phyloP scores from a whole-genome alignment of 2,888 invertebrate species.

The Epirrhoe alternata region DNA sequence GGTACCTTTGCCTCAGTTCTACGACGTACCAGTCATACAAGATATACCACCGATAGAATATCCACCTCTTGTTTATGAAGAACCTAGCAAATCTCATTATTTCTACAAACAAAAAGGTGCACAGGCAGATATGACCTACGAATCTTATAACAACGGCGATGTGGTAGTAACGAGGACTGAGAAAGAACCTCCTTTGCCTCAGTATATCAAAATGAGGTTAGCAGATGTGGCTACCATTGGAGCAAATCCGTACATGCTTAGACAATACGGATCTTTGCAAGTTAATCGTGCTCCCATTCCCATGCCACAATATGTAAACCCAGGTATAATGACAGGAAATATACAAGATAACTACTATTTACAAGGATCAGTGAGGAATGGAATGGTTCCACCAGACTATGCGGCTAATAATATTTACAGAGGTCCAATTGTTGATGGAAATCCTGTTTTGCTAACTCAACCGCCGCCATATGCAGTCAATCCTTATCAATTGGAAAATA shows the following conservation, averaged over 20 bases:
- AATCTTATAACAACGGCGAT: slow-evolving; percentile 46
- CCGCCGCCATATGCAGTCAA: not conserved
- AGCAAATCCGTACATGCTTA: slow-evolving; percentile 18
- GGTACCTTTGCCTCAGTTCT: slow-evolving; percentile 29
- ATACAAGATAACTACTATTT: slow-evolving; percentile 9
- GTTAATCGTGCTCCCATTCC: slow-evolving; percentile 21
- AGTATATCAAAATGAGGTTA: slow-evolving; percentile 46
- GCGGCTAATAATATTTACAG: no score
- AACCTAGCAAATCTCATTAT: slow-evolving; percentile 45
- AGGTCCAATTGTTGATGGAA: no score
- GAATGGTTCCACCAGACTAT: not conserved
- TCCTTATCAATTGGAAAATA: slow-evolving; percentile 16
- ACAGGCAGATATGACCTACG: slow-evolving; percentile 48
- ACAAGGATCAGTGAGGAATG: not conserved
- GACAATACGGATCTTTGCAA: not conserved
- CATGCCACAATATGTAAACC: slow-evolving; percentile 9
- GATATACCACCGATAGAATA: slow-evolving; percentile 15
- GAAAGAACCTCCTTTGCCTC: slow-evolving; percentile 44
- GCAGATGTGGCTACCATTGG: slow-evolving; percentile 43
- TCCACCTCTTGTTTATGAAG: slow-evolving; percentile 29
- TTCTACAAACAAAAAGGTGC: slow-evolving; percentile 52
- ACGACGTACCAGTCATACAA: slow-evolving; percentile 19
- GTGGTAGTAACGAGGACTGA: slow-evolving; percentile 48
- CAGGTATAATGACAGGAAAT: slow-evolving; percentile 12
- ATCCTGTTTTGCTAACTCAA: no score